Evolutionary conservation across 92 coral and sea anemone species (phyloP).

Genomic region (Epizoanthus ramosus): DNA sequence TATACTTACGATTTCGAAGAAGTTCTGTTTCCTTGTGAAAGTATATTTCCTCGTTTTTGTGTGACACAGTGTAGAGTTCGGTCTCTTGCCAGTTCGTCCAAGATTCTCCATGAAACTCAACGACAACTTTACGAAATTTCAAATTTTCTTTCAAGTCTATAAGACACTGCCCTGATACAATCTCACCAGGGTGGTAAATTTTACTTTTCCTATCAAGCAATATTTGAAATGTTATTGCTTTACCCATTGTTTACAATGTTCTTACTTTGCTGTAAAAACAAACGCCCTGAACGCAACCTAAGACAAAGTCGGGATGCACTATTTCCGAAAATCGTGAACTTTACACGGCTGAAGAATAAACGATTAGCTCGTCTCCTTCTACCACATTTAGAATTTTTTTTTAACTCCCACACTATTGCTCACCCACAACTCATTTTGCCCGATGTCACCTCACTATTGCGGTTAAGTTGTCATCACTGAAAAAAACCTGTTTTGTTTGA

Average conservation of each 20-base stretch:
- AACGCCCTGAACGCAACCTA: neutral
- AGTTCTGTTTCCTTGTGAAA: conserved; percentile 80
- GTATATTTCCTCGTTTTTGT: conserved; percentile 81
- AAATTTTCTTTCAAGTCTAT: conserved; percentile 64
- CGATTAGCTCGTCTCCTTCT: neutral
- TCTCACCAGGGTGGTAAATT: conserved; percentile 80
- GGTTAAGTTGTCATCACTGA: conserved; percentile 17
- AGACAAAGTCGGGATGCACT: too few relatives aligned
- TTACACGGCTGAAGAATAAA: neutral
- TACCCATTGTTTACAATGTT: conserved; percentile 61
- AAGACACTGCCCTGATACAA: conserved; percentile 80
- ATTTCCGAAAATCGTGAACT: neutral
- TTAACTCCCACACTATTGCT: neutral
- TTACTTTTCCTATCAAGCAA: conserved; percentile 53
- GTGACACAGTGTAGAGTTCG: conserved; percentile 72
- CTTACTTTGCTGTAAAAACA: conserved; percentile 21
- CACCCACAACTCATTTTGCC: conserved; percentile 16
- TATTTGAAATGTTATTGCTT: conserved; percentile 58
- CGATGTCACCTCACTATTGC: neutral
- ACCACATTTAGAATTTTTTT: neutral
- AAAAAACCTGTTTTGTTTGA: conserved; percentile 17
- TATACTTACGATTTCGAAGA: conserved; percentile 80
- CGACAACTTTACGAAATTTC: conserved; percentile 73
- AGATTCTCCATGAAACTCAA: conserved; percentile 87
- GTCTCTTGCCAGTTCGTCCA: conserved; percentile 86